Base-by-base conservation (phyloP, 2,888 invertebrate species). In the Lepetodrilus schrolli region DNA sequence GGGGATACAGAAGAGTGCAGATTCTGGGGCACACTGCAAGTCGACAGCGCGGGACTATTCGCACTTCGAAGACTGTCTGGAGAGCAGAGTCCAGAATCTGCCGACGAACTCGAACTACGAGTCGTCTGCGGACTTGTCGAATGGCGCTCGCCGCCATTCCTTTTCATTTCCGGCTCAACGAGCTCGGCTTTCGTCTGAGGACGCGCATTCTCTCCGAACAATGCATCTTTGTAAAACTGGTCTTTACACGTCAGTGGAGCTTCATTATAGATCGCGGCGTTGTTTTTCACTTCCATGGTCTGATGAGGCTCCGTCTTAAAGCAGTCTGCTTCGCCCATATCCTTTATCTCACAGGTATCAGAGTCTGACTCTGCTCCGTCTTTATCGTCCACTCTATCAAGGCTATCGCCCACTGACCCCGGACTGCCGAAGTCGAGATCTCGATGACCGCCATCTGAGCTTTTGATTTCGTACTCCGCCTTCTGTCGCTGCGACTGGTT, bases 401-500 rank as follows among this genome's bases (percentile, higher is more conserved):
- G 47, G 17, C 58, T 36, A 30, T 50, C 65, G 30, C 49, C 50
- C 17, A 38, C 48, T 4, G 72, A 58, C 3, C 66, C 66, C 36
- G 68, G 48, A 7, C 48, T 43, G 13, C 74, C 70, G 1, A 58
- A 34, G n/a, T 76, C 74, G 8, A 37, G 49, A n/a, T 72, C 75
- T 36, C 30, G 26, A 21, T 47, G 70, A 34, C 49, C 65, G 38
- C 69, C 66, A 8, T 65, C 17, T n/a, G n/a, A n/a, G 10, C 26
- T 65, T 43, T n/a, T 23, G 37, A 70, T 13, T 5, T 73, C 74
- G 37, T 26, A 37, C 50, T 71, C 73, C 0, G 80, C 74, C 37
- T 82, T 82, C 47, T 84, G 83, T 72, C 84, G 58, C 68, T 82
- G 81, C 21, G 83, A 77, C 79, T 84, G 84, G 0, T 85, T 84